Base-by-base conservation (phyloP, 53 echinoderm and acorn worm species). In the Henricia sp. region DNA sequence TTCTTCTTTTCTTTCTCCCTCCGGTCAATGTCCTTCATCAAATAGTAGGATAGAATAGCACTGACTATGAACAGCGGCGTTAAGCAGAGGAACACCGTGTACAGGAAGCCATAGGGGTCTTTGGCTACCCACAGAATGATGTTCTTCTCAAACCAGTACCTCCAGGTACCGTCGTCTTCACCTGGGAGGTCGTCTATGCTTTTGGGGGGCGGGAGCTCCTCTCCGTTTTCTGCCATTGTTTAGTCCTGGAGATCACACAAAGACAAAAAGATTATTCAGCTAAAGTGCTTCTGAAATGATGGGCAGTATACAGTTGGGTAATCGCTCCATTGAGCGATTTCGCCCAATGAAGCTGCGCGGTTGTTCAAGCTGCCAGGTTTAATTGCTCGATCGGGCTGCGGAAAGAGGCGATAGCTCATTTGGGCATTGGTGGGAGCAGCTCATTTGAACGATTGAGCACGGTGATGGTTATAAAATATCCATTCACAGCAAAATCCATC, bases 1-100 rank as follows among this genome's bases (percentile, higher is more conserved):
- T 90, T 68, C 83, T 92, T 96, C 82, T 96, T 96, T 43, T 96
- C 94, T 85, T 96, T 96, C 26, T 96, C 97, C 76, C 88, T 90
- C 90, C 94, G 94, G 82, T 96, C 97, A 68, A 96, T 94, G 88
- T 96, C 97, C 82, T 91, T 94, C 70, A 90, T 85, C 43, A 96
- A 83, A 55, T 94, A 65, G 77, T 94, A 96, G 24, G 97, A 93
- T 43, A 94, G 74, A 53, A 96, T 90, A 24, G 90, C 97, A 59
- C 97, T 96, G 30, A 94, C 74, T 71, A 96, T 92, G 88, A 96
- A 96, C 12, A 96, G 86, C 5, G 97, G 97, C 33, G 94, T 94
- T 16, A 96, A 84, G 71, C 87, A 82, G 83, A 96, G 89, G 39
- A 96, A 91, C 55, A 96, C 84, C 33, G 90, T 85, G 70, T 83